Conservation (phyloP, 2,797 vertebrate species). For the Phaenicophaeus curvirostris region DNA sequence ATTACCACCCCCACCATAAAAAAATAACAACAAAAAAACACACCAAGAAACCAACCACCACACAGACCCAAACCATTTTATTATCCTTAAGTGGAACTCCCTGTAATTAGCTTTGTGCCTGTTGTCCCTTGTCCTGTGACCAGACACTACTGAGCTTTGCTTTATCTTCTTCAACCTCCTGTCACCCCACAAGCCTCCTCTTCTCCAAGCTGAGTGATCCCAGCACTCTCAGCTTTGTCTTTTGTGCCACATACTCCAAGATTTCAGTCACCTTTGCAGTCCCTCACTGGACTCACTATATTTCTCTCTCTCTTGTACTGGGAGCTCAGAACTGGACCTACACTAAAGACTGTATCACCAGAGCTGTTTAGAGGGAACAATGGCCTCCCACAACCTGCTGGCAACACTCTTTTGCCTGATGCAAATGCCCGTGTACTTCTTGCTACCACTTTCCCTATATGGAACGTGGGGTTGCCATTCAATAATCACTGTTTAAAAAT, state of each 20-base stretch:
- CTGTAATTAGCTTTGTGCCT: not conserved
- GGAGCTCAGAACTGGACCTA: not conserved
- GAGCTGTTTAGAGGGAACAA: not conserved
- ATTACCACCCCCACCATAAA: not conserved
- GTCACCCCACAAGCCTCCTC: accelerated
- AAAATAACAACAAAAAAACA: not conserved
- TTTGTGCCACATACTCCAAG: not conserved
- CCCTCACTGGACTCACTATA: not conserved
- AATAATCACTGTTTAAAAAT: not conserved
- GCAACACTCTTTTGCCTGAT: not conserved
- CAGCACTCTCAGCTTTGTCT: not conserved
- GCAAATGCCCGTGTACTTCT: not conserved
- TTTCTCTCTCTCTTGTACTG: too few relatives aligned
- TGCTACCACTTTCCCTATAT: not conserved
- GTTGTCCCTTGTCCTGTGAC: not conserved
- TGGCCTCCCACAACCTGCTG: not conserved
- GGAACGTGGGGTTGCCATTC: not conserved
- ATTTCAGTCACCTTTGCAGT: not conserved
- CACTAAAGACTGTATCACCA: not conserved
- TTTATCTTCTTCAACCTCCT: not conserved
- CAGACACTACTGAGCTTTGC: not conserved
- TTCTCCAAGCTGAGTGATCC: not conserved
- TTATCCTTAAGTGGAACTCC: not conserved
- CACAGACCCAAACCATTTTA: not conserved
- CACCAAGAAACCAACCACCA: too few relatives aligned